Evolutionary conservation across 2,797 vertebrate species (phyloP), one percentile per base, ranked within the genome.

Genomic region (Acipenser oxyrinchus): DNA sequence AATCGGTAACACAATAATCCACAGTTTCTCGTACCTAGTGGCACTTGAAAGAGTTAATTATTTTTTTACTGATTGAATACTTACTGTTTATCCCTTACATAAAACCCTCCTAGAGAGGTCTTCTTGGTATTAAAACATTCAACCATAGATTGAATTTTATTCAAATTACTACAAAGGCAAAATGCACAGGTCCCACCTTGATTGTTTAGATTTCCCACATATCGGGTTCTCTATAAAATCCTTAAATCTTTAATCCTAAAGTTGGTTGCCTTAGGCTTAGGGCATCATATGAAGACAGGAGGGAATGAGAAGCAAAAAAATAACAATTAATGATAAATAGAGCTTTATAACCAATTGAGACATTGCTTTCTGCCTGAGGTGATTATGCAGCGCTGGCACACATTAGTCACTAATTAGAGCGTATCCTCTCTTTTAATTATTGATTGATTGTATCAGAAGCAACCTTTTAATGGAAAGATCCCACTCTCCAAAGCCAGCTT

Each of bases 341-440:
- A 64, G 66, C 74, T 77, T 67, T 73, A 64, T 64, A 64, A 48
- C 48, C 60, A 60, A 13, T 59, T 69, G 70, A 75, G 74, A 58
- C 66, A 73, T 66, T 10, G n/a, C 23, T 6, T 63, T 64, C 18
- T 67, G 58, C 48, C 77, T 65, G 69, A 76, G 71, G 79, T 79
- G 67, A 78, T 83, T 18, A 86, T 78, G 80, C 79, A 59, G 68
- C 74, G 76, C 64, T 70, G 69, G 64, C 67, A 68, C 62, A 70
- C 79, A 84, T 90, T 88, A 87, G 74, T 10, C 72, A 80, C 78
- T 86, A 82, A 85, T 88, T 89, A 84, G 81, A 79, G 73, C 75
- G 37, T 82, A 79, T 86, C 81, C 76, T 76, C 70, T 76, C 72
- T 70, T 18, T 72, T 84, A 88, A 80, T 81, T 87, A 89, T 89